Evolutionary conservation across 2,888 invertebrate species (phyloP).

Genomic region (Ecliptopera silaceata): DNA sequence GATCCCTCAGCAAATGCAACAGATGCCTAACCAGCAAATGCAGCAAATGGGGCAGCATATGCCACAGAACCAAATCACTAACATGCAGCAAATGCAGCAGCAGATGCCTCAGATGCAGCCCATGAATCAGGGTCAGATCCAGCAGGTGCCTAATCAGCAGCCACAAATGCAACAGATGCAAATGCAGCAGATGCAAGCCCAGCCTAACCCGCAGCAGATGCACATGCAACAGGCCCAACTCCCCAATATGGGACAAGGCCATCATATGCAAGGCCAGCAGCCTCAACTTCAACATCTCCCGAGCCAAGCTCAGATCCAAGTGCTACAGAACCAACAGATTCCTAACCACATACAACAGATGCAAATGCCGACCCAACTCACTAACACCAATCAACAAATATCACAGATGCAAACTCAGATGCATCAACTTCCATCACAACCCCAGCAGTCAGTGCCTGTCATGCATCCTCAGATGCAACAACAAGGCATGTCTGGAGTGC

Average conservation of each 20-base stretch:
- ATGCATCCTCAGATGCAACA: slow-evolving; percentile 81
- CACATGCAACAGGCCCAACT: slow-evolving; percentile 80
- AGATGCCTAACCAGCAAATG: slow-evolving; percentile 80
- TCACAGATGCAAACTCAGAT: slow-evolving; percentile 80
- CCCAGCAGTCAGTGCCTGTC: slow-evolving; percentile 74
- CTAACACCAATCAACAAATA: slow-evolving; percentile 75
- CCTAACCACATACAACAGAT: slow-evolving; percentile 81
- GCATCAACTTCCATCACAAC: slow-evolving; percentile 78
- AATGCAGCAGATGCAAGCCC: slow-evolving; percentile 78
- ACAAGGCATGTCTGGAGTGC: slow-evolving; percentile 73
- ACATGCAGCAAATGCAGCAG: slow-evolving; percentile 79
- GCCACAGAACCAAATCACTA: slow-evolving; percentile 74
- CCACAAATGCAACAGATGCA: slow-evolving; percentile 80
- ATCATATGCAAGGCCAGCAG: slow-evolving; percentile 77
- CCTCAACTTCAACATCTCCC: slow-evolving; percentile 78
- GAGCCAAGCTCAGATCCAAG: slow-evolving; percentile 79
- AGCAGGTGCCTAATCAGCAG: slow-evolving; percentile 75
- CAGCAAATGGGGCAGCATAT: slow-evolving; percentile 79
- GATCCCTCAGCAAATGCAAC: slow-evolving; percentile 80
- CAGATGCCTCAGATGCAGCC: slow-evolving; percentile 79
- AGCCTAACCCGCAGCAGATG: slow-evolving; percentile 75
- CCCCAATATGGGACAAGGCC: slow-evolving; percentile 72
- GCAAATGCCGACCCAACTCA: slow-evolving; percentile 74
- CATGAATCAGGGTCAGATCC: slow-evolving; percentile 73
- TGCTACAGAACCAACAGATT: slow-evolving; percentile 80